Conservation (phyloP, 2,888 invertebrate species). For the Caenorhabditis afra region DNA sequence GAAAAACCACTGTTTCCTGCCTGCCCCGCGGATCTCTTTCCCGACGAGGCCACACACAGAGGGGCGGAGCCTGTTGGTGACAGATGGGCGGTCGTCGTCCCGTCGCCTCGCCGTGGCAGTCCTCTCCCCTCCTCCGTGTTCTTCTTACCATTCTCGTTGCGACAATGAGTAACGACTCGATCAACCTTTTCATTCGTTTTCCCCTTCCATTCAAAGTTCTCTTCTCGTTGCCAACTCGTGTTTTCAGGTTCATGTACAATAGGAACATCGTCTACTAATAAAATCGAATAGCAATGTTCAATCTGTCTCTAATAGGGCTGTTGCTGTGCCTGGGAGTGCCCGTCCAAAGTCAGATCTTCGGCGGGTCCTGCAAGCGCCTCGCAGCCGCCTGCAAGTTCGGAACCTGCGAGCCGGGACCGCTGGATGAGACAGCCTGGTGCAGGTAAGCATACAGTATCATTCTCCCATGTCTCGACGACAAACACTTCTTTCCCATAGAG, state of each 20-base stretch:
- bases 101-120: not conserved
- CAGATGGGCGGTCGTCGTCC: too few relatives aligned
- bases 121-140: conserved; percentile 8
- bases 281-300: conserved; percentile 1
- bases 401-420: conserved; percentile 8
- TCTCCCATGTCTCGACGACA: conserved; percentile 32
- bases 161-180: conserved; percentile 19
- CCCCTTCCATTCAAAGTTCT: not conserved
- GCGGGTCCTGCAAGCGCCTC: conserved; percentile 6
- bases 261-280: conserved; percentile 20
- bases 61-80: not conserved
- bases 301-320: not conserved
- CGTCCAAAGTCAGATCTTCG: conserved; percentile 9
- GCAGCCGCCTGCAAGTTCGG: conserved; percentile 12
- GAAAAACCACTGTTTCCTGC: not conserved
- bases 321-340: not conserved
- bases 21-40: not conserved
- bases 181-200: not conserved
- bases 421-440: conserved; percentile 10
- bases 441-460: conserved; percentile 18
- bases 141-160: conserved; percentile 14
- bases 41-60: not conserved
- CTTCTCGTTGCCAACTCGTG: too few relatives aligned
- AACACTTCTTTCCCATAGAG: conserved; percentile 24
- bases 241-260: conserved; percentile 49